A percentile compares a stretch with the other conserved stretches of the same genome.
Conservation (phyloP, 2,888 invertebrate species). For the Exocentrus adspersus region DNA sequence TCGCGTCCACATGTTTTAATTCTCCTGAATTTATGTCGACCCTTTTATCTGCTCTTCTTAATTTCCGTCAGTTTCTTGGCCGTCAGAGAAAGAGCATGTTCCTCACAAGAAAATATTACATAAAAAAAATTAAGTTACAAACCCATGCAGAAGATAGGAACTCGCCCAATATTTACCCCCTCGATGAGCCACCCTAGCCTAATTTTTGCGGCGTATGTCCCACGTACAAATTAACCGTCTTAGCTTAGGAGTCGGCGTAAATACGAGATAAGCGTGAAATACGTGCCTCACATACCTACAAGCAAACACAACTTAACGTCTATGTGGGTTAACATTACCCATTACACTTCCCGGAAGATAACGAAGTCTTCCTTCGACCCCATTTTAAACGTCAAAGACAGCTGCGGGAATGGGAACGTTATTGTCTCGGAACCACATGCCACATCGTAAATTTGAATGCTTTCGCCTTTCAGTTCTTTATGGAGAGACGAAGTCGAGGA, state of each 20-base stretch:
- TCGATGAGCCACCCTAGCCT: too few species aligned
- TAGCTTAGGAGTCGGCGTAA: background rate
- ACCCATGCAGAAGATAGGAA: too few species aligned
- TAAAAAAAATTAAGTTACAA: too few species aligned
- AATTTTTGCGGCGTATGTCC: too few species aligned
- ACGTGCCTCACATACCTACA: constrained; percentile 5
- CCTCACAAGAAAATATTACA: too few species aligned
- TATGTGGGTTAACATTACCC: constrained; percentile 18
- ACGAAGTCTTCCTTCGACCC: constrained; percentile 5
- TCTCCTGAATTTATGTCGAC: constrained; percentile 44
- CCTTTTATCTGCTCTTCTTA: constrained; percentile 47
- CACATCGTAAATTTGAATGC: constrained; percentile 37
- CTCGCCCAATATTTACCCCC: too few species aligned
- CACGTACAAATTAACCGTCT: constrained; percentile 2
- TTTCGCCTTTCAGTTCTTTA: background rate
- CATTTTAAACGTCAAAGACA: constrained; percentile 37
- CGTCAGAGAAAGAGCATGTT: too few species aligned
- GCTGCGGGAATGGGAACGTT: constrained; percentile 36
- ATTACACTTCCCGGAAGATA: constrained; percentile 14
- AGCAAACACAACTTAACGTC: background rate
- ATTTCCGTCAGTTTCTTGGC: constrained; percentile 50
- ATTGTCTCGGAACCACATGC: constrained; percentile 36
- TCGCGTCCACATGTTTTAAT: constrained; percentile 49
- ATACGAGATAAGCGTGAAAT: background rate
- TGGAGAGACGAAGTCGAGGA: background rate